Evolutionary conservation across 2,888 invertebrate species (phyloP), one percentile per base, ranked within the genome.

Genomic region (Lathronympha strigana): DNA sequence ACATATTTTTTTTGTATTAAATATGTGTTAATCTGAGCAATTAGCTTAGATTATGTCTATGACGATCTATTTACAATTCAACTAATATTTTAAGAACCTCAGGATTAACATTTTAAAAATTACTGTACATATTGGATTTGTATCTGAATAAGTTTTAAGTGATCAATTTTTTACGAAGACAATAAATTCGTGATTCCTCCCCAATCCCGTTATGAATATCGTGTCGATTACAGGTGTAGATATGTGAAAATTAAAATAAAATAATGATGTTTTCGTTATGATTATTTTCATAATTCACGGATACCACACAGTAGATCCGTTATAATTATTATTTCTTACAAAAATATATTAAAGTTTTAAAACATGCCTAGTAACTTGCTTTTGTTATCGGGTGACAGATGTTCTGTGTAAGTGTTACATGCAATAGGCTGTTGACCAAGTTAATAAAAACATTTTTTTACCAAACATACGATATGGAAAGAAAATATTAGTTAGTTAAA

Each of bases 401-500:
- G 2, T 8, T 17, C 6, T 43, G 11, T 2, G 43, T 43, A 19
- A 43, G 43, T 43, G 11, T 11, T 4, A 45, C 54, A 40, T 54
- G 54, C 54, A 40, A 40, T 17, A 15, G 17, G 15, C 25, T 15
- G 5, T 38, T 55, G 23, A 21, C 8, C 23, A 53, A 23, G 36
- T 53, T 53, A 21, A 38, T 38, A 23, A 23, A 13, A 21, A 11
- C 19, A 36, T 1, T 25, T 40, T 54, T 15, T 17, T 40, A 54
- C 40, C 15, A 15, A n/a, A 40, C 38, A 55, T n/a, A n/a, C 13
- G 28, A 13, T 57, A n/a, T 9, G 2, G 4, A n/a, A 11, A 45
- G 23, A 28, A 47, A 36, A 45, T 23, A 45, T 62, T 62, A 62
- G 47, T 54, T 19, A 47, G 47, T 47, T 55, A 47, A 62, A 54